phyloP scores from a whole-genome alignment of 2,888 invertebrate genomes.

The Hydriomena furcata region DNA sequence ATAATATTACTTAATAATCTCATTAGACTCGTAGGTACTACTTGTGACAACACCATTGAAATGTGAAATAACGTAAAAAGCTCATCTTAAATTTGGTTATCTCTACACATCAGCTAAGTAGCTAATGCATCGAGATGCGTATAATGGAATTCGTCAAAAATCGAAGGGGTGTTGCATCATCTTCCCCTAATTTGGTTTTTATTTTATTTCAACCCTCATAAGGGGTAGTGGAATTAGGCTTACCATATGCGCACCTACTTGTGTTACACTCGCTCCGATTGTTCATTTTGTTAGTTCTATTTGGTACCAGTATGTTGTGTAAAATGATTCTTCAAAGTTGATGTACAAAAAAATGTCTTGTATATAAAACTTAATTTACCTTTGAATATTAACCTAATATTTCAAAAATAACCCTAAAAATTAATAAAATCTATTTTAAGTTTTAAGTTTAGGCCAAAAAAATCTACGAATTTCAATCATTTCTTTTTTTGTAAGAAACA shows the following conservation, averaged over 20 bases:
- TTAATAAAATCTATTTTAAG: too few species aligned
- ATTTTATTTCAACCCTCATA: constrained; percentile 75
- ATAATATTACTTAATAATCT: too few species aligned
- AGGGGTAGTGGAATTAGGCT: constrained; percentile 76
- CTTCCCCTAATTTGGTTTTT: constrained; percentile 81
- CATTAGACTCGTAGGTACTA: too few species aligned
- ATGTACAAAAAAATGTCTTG: too few species aligned
- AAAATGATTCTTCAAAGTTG: constrained; percentile 8
- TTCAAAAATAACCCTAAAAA: too few species aligned
- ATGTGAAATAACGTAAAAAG: constrained; percentile 7
- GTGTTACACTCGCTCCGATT: constrained; percentile 67
- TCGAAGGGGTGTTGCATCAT: constrained; percentile 82
- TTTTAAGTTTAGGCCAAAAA: too few species aligned
- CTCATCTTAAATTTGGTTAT: constrained; percentile 43
- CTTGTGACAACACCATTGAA: neutral
- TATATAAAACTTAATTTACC: too few species aligned
- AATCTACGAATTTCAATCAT: too few species aligned
- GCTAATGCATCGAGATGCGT: constrained; percentile 68
- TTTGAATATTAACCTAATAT: too few species aligned
- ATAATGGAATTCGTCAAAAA: constrained; percentile 82
- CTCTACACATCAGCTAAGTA: constrained; percentile 56
- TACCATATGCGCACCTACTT: constrained; percentile 82
- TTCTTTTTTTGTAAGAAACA: too few species aligned
- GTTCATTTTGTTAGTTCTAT: constrained; percentile 59
- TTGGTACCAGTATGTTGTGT: constrained; percentile 33